These are phyloP conservation scores for Lacerta agilis DNA, from an alignment of 2,797 vertebrate species.

Conservation along the genomic window DNA sequence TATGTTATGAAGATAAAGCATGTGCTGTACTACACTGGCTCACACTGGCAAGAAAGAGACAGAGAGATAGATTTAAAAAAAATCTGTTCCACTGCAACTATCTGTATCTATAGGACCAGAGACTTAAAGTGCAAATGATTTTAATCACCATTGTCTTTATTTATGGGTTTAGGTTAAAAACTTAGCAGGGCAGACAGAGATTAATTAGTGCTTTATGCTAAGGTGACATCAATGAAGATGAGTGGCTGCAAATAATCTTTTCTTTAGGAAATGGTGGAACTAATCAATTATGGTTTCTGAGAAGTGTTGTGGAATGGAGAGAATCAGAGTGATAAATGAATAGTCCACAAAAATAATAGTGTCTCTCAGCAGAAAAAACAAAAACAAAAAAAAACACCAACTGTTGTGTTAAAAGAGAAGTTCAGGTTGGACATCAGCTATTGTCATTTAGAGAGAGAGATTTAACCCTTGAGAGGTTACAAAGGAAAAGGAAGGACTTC, in stretches of 20 bases:
- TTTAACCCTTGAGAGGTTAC: not conserved
- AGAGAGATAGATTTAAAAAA: too few relatives aligned
- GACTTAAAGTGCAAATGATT: not conserved
- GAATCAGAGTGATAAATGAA: constrained; percentile 1
- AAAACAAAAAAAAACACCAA: too few relatives aligned
- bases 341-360: too few relatives aligned
- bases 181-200: not conserved
- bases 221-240: constrained; percentile 15
- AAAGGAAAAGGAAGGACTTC: not conserved
- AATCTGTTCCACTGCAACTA: not conserved
- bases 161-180: not conserved
- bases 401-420: not conserved
- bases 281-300: constrained; percentile 21
- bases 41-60: too few relatives aligned
- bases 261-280: not conserved
- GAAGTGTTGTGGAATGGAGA: not conserved
- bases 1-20: too few relatives aligned
- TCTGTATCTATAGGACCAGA: not conserved
- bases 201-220: constrained; percentile 11
- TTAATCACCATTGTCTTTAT: not conserved
- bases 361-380: not conserved
- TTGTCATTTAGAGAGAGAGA: not conserved
- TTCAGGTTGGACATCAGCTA: not conserved
- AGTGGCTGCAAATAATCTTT: not conserved
- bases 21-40: too few relatives aligned